Conservation (phyloP, 2,888 invertebrate species). For the Caenorhabditis sp. region DNA sequence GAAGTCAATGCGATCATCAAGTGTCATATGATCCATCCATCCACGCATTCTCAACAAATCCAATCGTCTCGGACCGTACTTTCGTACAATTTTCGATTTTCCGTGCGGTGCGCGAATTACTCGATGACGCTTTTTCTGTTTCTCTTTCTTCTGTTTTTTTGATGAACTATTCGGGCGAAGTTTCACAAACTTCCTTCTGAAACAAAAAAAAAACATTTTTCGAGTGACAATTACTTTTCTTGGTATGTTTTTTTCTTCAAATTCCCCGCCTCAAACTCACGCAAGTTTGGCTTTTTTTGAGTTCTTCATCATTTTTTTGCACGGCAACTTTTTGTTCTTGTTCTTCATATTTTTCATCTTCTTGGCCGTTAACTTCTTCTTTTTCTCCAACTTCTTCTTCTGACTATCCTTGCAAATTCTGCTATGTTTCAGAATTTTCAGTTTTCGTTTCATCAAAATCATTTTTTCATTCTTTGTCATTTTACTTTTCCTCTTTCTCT, state of each 20-base stretch:
- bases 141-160: neutral
- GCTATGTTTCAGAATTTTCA: neutral
- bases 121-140: neutral
- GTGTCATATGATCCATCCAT: neutral
- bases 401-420: neutral
- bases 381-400: neutral
- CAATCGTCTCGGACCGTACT: neutral
- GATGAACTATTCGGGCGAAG: neutral
- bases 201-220: neutral
- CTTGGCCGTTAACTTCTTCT: neutral
- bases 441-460: neutral
- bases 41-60: neutral
- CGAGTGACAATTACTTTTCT: neutral
- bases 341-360: neutral
- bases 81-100: slow-evolving; percentile 1
- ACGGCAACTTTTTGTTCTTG: neutral
- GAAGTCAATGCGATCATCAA: neutral
- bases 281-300: neutral
- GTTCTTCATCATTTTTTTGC: slow-evolving; percentile 1
- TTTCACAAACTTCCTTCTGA: neutral
- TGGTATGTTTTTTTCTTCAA: neutral
- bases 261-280: too few relatives aligned
- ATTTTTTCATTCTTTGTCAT: neutral
- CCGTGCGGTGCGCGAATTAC: neutral
- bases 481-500: slow-evolving; percentile 7